Base-by-base conservation (phyloP, 2,113 vertebrate genomes). In the Dicaeum eximium region DNA sequence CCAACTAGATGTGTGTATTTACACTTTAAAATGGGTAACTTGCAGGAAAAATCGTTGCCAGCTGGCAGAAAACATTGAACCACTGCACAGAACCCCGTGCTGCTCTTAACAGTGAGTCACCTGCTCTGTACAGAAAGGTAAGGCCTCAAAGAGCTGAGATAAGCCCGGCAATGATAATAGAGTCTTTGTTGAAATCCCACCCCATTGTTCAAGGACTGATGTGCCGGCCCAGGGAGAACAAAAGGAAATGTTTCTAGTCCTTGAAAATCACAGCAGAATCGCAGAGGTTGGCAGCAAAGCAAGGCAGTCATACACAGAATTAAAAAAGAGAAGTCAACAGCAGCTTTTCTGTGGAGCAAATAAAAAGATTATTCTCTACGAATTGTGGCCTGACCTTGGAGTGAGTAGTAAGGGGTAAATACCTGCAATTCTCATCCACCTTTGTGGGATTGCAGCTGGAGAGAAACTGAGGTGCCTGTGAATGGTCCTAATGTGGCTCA, bases 221-320 rank as follows among this genome's bases (percentile, higher is more conserved):
- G 45, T 72, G 74, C 80, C 2, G 6, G 70, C 61, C 54, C 64
- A 20, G 69, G 78, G 80, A 71, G 66, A 94, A 95, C 94, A 97
- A 95, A 96, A 78, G 53, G 47, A 82, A 95, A 84, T 10, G 7
- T 92, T 94, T 95, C 57, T 60, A 93, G 80, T 79, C 57, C 72
- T 91, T 87, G 82, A 69, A 96, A 95, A 88, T 50, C 54, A 20
- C 81, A 53, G 71, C 50, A 57, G 54, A 91, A 90, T 42, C 6
- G 38, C 9, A 61, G 54, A 24, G 86, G 48, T 45, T 90, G 93
- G 84, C 92, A 91, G 23, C 58, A 72, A 84, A 89, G 45, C 82
- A 61, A 90, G 61, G 42, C 61, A 38, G 42, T 54, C 72, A 84
- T 7, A 62, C 31, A 80, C n/a, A 48, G 81, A 79, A 62, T 53